These are phyloP conservation scores for Helarctos malayanus DNA, from an alignment of 2,797 vertebrate genomes.

Conservation along the genomic window DNA sequence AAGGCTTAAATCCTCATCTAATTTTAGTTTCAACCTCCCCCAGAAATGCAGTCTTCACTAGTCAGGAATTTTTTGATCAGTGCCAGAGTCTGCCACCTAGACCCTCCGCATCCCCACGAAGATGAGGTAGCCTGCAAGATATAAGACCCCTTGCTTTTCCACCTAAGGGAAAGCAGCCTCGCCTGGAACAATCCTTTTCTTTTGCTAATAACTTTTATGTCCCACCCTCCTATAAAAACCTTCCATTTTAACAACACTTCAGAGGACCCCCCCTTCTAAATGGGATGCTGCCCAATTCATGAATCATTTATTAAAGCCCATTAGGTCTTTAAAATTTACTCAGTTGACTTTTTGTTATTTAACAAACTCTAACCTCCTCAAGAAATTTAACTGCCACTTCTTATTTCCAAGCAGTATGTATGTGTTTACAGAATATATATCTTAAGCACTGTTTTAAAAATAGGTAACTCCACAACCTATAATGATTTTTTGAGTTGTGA, in stretches of 20 bases:
- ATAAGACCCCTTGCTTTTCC: neutral
- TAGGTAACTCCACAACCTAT: neutral
- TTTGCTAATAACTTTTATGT: neutral
- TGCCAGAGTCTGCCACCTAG: neutral
- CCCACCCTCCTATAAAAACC: neutral
- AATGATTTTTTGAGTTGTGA: neutral
- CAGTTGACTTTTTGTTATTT: neutral
- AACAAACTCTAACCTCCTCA: neutral
- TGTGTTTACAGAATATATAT: slow-evolving; percentile 42
- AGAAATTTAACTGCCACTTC: slow-evolving; percentile 61
- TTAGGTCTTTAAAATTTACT: neutral
- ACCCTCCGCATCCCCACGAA: neutral
- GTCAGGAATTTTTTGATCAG: neutral
- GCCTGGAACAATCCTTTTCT: neutral
- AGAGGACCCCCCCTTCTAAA: neutral
- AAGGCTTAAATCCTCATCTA: neutral
- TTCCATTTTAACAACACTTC: neutral
- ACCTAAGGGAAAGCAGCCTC: neutral
- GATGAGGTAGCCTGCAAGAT: neutral
- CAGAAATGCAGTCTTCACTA: neutral
- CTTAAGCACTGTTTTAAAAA: slow-evolving; percentile 56
- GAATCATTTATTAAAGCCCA: neutral
- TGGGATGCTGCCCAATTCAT: neutral
- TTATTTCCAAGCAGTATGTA: slow-evolving; percentile 16
- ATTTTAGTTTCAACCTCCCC: neutral